Evolutionary conservation across 2,888 invertebrate genomes (phyloP), one percentile per base, ranked within the genome.

Genomic region (Drosophila rellima): DNA sequence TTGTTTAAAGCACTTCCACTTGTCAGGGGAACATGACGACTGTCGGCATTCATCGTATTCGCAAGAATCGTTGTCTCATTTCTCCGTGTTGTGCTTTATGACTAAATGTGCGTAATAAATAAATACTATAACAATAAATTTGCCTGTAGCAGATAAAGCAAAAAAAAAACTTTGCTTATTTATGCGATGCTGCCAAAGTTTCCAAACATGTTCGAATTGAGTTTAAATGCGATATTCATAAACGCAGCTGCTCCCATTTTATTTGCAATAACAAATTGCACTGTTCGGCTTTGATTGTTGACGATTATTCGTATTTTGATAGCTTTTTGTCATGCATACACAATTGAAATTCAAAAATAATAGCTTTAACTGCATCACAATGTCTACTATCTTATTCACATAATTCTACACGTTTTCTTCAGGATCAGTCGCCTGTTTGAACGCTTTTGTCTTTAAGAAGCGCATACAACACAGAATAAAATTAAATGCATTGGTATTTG

Each of bases 51-150:
- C 54, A 47, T 45, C 64, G 51, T 35, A 37, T 51, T 57, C 50
- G 26, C 42, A 42, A 50, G 68, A 78, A 67, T 47, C 56, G 54
- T 75, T 63, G 78, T 72, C 78, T 47, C 74, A 66, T 64, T 61
- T 80, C 68, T 44, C 61, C 23, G 48, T 42, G 59, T 15, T 64
- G 67, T 82, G 80, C 71, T 88, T 82, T 82, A 88, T 88, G 82
- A 80, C 74, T 70, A 88, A 83, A 86, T 86, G 82, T 70, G 70
- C 72, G 80, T 51, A 75, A 82, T 82, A 82, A 88, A 82, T 82
- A 79, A 88, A 72, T 56, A 67, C 62, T 39, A 71, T 39, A 70
- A 52, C 63, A 66, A 82, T 88, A 82, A 88, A 83, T 83, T 72
- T 55, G 51, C 67, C 62, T 52, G 37, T 20, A 62, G 29, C 78